These are phyloP conservation scores for Lindbergichthys nudifrons DNA, from an alignment of 2,797 vertebrate genomes.

Conservation along the genomic window DNA sequence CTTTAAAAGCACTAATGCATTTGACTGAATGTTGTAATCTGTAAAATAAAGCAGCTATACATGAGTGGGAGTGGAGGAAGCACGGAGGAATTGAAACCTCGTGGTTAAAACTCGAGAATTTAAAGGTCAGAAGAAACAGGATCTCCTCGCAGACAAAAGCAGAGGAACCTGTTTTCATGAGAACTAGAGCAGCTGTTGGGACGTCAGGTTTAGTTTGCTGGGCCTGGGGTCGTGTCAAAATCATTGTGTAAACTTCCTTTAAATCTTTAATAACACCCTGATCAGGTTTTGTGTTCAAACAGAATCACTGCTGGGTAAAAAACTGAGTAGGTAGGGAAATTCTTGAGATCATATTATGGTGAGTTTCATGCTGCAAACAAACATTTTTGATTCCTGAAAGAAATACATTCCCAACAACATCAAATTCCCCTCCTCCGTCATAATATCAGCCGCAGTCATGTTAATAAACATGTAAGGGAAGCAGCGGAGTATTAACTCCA, in stretches of 20 bases:
- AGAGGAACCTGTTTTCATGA: slow-evolving; percentile 53
- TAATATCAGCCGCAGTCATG: slow-evolving; percentile 18
- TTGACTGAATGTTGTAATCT: slow-evolving; percentile 7
- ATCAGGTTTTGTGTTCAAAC: slow-evolving; percentile 16
- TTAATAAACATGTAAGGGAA: slow-evolving; percentile 48
- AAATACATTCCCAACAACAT: slow-evolving; percentile 13
- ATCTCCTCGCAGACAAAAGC: slow-evolving; percentile 50
- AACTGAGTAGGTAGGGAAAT: not conserved
- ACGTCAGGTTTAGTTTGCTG: slow-evolving; percentile 35
- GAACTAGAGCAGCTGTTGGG: slow-evolving; percentile 49
- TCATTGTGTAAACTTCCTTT: slow-evolving; percentile 40
- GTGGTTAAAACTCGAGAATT: slow-evolving; percentile 21
- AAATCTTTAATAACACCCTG: not conserved
- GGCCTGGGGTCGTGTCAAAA: slow-evolving; percentile 22
- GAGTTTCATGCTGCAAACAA: not conserved
- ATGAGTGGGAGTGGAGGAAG: slow-evolving; percentile 34
- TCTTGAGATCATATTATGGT: not conserved
- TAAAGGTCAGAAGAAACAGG: slow-evolving; percentile 67
- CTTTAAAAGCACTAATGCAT: not conserved
- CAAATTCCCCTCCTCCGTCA: not conserved
- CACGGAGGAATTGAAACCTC: slow-evolving; percentile 55
- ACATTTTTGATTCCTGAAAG: slow-evolving; percentile 3
- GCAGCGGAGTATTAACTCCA: slow-evolving; percentile 27
- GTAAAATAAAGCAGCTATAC: slow-evolving; percentile 15
- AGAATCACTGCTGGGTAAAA: not conserved